phyloP scores from a whole-genome alignment of 2,888 invertebrate species.

The Germaria angustata region DNA sequence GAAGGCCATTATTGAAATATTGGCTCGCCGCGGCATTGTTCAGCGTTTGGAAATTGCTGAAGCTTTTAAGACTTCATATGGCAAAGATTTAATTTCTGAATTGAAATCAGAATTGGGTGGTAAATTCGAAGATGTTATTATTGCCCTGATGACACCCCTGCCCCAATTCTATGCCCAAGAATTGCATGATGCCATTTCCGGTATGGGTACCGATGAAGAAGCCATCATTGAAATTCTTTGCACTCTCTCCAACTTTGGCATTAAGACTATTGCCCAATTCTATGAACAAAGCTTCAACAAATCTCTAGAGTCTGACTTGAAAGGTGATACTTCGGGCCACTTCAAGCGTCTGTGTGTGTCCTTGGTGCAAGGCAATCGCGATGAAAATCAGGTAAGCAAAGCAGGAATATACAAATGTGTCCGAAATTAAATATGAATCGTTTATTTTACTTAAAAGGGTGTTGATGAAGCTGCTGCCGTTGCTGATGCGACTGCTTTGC shows the following conservation, averaged over 20 bases:
- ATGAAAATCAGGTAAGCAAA: slow-evolving; percentile 85
- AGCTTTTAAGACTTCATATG: slow-evolving; percentile 94
- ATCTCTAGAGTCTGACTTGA: slow-evolving; percentile 90
- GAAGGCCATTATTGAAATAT: slow-evolving; percentile 92
- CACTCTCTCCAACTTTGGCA: slow-evolving; percentile 94
- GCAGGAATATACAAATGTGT: not conserved
- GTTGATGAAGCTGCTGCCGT: slow-evolving; percentile 90
- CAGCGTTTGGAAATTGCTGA: slow-evolving; percentile 95
- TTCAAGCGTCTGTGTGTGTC: slow-evolving; percentile 95
- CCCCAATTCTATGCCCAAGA: slow-evolving; percentile 95
- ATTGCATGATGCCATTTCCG: slow-evolving; percentile 91
- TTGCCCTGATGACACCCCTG: slow-evolving; percentile 94
- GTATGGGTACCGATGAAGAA: slow-evolving; percentile 93
- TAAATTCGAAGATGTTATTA: slow-evolving; percentile 92
- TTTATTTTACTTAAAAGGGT: slow-evolving; percentile 80
- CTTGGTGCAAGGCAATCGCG: slow-evolving; percentile 91
- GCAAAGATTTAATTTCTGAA: slow-evolving; percentile 91
- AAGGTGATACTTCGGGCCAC: slow-evolving; percentile 96
- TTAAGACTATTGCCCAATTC: slow-evolving; percentile 90
- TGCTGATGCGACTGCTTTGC: slow-evolving; percentile 90
- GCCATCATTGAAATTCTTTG: slow-evolving; percentile 96
- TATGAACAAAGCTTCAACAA: slow-evolving; percentile 92
- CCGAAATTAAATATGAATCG: not conserved
- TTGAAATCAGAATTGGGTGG: slow-evolving; percentile 94
- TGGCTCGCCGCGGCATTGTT: slow-evolving; percentile 92